These are phyloP conservation scores for Tragelaphus imberbis DNA, from an alignment of 2,113 vertebrate genomes.

Conservation along the genomic window DNA sequence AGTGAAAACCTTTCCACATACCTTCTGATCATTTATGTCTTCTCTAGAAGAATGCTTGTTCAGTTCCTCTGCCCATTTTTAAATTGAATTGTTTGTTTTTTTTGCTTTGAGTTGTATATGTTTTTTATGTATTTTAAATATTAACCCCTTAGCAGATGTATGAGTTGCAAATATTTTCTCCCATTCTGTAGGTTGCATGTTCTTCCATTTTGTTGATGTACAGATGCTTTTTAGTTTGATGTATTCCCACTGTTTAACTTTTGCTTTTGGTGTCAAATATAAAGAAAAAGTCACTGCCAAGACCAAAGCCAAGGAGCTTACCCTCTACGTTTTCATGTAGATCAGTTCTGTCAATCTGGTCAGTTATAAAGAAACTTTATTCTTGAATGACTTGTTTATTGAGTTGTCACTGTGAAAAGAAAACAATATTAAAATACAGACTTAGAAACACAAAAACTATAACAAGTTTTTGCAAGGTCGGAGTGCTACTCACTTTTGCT, in stretches of 20 bases:
- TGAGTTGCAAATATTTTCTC: neutral
- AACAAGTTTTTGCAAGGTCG: neutral
- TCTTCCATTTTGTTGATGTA: neutral
- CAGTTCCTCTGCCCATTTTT: neutral
- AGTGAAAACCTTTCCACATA: neutral
- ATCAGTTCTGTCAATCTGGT: neutral
- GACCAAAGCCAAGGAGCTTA: neutral
- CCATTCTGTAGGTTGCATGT: neutral
- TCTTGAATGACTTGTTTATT: neutral
- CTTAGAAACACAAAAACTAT: neutral
- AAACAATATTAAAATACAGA: neutral
- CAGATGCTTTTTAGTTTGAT: neutral
- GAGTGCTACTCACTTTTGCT: neutral
- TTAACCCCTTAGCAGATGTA: neutral
- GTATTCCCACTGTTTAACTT: neutral
- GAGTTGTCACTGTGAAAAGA: neutral
- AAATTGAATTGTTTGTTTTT: neutral
- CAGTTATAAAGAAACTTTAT: neutral
- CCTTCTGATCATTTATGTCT: neutral
- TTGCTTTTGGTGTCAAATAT: neutral
- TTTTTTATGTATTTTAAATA: neutral
- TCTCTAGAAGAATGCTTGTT: neutral
- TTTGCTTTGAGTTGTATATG: neutral
- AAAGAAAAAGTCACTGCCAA: neutral
- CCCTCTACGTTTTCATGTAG: neutral